Percentiles rank a stretch among this genome's conserved stretches.
These are phyloP conservation scores for Bungarus multicinctus DNA, from an alignment of 2,113 vertebrate species.

Conservation along the genomic window DNA sequence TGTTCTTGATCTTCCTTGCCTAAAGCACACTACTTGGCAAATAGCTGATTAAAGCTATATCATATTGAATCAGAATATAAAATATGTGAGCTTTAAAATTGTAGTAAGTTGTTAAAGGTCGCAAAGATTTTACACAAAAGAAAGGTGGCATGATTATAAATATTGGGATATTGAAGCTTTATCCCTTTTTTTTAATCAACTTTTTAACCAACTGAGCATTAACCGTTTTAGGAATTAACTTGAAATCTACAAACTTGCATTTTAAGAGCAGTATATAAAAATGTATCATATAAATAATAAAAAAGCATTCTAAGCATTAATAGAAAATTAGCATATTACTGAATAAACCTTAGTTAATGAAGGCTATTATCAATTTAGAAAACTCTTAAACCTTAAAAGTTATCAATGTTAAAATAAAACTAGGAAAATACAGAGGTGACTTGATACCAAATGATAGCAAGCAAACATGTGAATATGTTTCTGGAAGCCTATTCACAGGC, in stretches of 20 bases:
- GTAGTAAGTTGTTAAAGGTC: constrained; percentile 1
- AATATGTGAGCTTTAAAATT: neutral
- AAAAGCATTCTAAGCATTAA: neutral
- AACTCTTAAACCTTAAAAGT: neutral
- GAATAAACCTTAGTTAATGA: neutral
- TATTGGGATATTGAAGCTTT: neutral
- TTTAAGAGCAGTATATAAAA: neutral
- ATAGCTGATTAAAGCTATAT: neutral
- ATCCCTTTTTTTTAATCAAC: neutral
- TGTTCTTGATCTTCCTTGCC: constrained; percentile 17
- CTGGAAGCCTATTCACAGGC: neutral
- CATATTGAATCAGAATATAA: neutral
- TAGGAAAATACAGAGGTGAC: neutral
- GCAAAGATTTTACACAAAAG: neutral
- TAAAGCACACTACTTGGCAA: neutral
- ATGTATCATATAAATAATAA: neutral
- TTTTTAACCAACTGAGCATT: neutral
- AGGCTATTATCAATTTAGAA: neutral
- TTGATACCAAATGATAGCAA: neutral
- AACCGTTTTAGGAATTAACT: neutral
- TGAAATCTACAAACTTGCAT: neutral
- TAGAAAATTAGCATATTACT: neutral
- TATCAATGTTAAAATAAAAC: neutral
- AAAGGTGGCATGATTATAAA: neutral
- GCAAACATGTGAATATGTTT: neutral